Percentiles rank a stretch among this genome's conserved stretches.
These are phyloP conservation scores for Cromileptes altivelis DNA, from an alignment of 2,113 vertebrate genomes.

Conservation along the genomic window DNA sequence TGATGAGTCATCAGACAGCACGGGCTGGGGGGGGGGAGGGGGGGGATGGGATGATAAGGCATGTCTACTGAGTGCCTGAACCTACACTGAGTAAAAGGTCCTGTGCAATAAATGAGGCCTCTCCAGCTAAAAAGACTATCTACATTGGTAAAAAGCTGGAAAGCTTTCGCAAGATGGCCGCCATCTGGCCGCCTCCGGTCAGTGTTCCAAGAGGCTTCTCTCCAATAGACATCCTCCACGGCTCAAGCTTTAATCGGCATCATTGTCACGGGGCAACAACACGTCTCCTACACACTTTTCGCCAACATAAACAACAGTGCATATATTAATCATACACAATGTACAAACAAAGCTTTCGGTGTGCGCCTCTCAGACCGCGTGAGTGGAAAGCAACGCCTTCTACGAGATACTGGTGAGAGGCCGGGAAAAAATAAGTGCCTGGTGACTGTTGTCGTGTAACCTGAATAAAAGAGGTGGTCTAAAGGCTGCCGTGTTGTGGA, in stretches of 20 bases:
- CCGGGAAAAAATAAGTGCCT: constrained; percentile 53
- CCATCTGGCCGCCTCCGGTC: constrained; percentile 6
- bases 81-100: constrained; percentile 71
- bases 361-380: constrained; percentile 36
- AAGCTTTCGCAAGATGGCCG: constrained; percentile 50
- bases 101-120: constrained; percentile 77
- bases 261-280: constrained; percentile 42
- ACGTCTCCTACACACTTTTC: constrained; percentile 30
- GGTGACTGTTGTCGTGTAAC: constrained; percentile 74
- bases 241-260: constrained; percentile 42
- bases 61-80: constrained; percentile 77
- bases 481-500: constrained; percentile 76
- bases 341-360: constrained; percentile 44
- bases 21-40: constrained; percentile 4
- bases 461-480: constrained; percentile 78
- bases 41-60: constrained; percentile 76
- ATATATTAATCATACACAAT: constrained; percentile 65
- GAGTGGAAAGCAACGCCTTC: constrained; percentile 54
- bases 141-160: constrained; percentile 53
- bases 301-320: constrained; percentile 54
- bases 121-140: constrained; percentile 63
- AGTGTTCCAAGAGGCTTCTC: constrained; percentile 27
- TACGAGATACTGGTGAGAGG: constrained; percentile 60
- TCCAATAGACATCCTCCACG: constrained; percentile 48
- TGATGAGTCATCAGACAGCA: constrained; percentile 70